Percentiles rank a stretch among this genome's conserved stretches.
These are phyloP conservation scores for Tenrec ecaudatus DNA, from an alignment of 2,113 vertebrate genomes.

Conservation along the genomic window DNA sequence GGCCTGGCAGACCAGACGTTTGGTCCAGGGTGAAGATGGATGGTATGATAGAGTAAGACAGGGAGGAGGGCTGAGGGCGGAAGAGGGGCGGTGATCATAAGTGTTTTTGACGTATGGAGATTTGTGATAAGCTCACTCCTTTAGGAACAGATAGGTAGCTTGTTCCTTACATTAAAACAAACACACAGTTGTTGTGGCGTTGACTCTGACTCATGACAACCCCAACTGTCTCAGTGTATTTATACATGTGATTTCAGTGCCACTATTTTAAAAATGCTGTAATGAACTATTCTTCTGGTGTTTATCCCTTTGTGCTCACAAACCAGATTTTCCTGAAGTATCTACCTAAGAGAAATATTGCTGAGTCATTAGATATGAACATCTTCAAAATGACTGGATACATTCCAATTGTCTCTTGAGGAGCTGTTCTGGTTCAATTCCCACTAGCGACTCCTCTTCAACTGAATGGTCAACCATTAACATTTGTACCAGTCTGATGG, in stretches of 20 bases:
- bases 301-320: background rate
- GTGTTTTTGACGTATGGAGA: background rate
- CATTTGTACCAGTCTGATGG: background rate
- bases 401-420: background rate
- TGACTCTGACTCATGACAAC: background rate
- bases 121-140: background rate
- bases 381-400: background rate
- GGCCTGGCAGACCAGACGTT: background rate
- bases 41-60: fast-evolving
- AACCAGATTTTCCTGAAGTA: background rate
- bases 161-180: background rate
- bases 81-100: background rate
- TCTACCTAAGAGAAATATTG: too few species aligned
- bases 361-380: background rate
- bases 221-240: background rate
- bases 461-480: background rate
- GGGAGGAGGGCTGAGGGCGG: background rate
- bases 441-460: background rate
- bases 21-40: fast-evolving
- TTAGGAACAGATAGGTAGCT: background rate
- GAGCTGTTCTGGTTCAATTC: background rate
- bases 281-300: background rate
- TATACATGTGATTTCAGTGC: background rate
- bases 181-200: background rate
- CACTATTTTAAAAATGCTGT: background rate